Base-by-base conservation (phyloP, 2,888 invertebrate genomes). In the Entomobrya proxima region DNA sequence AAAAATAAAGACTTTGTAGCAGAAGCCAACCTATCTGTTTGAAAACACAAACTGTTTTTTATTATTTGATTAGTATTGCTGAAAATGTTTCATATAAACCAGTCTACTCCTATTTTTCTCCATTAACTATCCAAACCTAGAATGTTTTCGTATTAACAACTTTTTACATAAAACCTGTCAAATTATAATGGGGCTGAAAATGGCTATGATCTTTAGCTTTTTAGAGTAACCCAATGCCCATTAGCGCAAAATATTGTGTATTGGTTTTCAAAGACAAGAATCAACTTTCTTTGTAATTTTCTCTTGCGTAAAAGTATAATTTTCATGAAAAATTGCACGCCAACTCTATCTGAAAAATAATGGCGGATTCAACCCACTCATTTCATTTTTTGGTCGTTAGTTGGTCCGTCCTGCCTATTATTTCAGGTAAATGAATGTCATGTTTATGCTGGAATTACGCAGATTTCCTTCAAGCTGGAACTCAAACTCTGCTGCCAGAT, bases 231-330 rank as follows among this genome's bases (percentile, higher is more conserved):
- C n/a, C n/a, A n/a, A n/a, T n/a, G n/a, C n/a, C n/a, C n/a, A n/a
- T n/a, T n/a, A n/a, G n/a, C n/a, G n/a, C n/a, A n/a, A n/a, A n/a
- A 50, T 6, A 9, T 50, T 18, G 21, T 6, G 18, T 50, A 18
- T n/a, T 50, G 4, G 55, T 55, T n/a, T n/a, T n/a, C n/a, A n/a
- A n/a, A n/a, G 27, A 1, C 18, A 11, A 27, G 13, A 27, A 24
- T 24, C 9, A 55, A 27, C 55, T 55, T 50, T 50, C 50, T 50
- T n/a, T 50, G 50, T 50, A 50, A 13, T 50, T 50, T 50, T 50
- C n/a, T 55, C 15, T 55, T 27, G 27, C 55, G 27, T 55, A 55
- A 55, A 52, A 55, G 55, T 27, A 55, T 55, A 55, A 55, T 55
- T 55, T 55, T 13, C n/a, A n/a, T n/a, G 11, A 1, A 27, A 55